These are phyloP conservation scores for Myiotriccus ornatus DNA, from an alignment of 2,797 vertebrate genomes.

Conservation along the genomic window DNA sequence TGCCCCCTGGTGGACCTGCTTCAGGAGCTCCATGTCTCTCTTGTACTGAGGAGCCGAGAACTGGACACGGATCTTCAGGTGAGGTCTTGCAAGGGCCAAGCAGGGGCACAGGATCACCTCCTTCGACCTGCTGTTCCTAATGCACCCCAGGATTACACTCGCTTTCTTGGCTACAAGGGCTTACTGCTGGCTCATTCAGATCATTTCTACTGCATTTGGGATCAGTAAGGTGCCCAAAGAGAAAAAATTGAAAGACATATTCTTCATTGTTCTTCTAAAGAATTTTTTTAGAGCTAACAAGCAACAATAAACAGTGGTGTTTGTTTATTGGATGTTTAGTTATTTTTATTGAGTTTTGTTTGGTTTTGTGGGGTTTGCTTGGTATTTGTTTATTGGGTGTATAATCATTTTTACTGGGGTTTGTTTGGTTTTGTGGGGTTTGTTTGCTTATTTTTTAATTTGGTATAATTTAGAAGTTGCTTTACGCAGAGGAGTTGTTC, in stretches of 20 bases:
- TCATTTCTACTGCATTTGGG: neutral
- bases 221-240: neutral
- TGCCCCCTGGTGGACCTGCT: accelerated
- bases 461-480: neutral
- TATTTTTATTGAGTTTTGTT: neutral
- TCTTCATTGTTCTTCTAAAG: neutral
- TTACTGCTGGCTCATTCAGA: neutral
- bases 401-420: neutral
- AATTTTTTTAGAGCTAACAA: neutral
- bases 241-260: neutral
- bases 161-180: neutral
- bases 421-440: neutral
- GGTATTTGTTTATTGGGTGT: neutral
- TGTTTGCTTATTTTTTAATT: neutral
- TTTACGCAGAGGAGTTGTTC: neutral
- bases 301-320: neutral
- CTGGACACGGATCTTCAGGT: neutral
- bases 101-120: neutral
- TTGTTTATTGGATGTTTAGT: neutral
- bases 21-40: neutral
- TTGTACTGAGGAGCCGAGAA: neutral
- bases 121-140: neutral
- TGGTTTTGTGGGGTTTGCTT: neutral
- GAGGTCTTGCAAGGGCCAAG: neutral
- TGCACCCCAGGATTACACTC: neutral